phyloP scores from a whole-genome alignment of 30 jellyfish, hydroid and myxozoan genomes.

The Nemopilema nomurai region DNA sequence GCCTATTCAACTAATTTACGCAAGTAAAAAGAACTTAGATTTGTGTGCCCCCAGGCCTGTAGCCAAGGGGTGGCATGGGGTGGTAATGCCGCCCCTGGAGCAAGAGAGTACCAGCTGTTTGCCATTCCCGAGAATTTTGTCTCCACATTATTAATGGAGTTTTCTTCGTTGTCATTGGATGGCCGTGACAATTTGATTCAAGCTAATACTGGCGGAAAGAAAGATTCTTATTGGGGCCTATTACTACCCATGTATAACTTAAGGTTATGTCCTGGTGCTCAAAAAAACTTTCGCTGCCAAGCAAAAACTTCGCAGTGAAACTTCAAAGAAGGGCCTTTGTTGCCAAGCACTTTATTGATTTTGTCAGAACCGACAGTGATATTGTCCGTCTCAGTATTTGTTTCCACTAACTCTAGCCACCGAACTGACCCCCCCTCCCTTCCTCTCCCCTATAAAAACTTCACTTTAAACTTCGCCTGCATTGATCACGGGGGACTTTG shows the following conservation, averaged over 20 bases:
- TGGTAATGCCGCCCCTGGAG: slow-evolving; percentile 16
- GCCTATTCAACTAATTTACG: not conserved
- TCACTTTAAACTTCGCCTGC: not conserved
- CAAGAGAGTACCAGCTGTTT: not conserved
- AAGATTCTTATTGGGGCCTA: too few species aligned
- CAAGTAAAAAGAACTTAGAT: not conserved
- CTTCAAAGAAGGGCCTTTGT: not conserved
- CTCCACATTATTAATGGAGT: not conserved
- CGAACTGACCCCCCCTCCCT: too few species aligned
- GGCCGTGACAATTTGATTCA: too few species aligned
- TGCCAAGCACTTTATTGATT: not conserved
- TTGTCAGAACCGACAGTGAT: not conserved
- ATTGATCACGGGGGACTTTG: not conserved
- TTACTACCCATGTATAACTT: not conserved
- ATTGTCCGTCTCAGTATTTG: not conserved
- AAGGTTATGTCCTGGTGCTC: not conserved
- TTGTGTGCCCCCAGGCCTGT: slow-evolving; percentile 9
- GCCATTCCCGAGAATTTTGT: slow-evolving; percentile 1
- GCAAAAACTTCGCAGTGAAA: not conserved
- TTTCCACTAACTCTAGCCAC: not conserved
- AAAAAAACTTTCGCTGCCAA: not conserved
- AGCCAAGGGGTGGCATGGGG: slow-evolving; percentile 24
- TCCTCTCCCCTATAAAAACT: not conserved
- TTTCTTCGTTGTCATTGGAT: not conserved
- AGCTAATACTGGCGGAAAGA: too few species aligned